Conservation (phyloP, 2,113 vertebrate genomes). For the Lagopus muta region DNA sequence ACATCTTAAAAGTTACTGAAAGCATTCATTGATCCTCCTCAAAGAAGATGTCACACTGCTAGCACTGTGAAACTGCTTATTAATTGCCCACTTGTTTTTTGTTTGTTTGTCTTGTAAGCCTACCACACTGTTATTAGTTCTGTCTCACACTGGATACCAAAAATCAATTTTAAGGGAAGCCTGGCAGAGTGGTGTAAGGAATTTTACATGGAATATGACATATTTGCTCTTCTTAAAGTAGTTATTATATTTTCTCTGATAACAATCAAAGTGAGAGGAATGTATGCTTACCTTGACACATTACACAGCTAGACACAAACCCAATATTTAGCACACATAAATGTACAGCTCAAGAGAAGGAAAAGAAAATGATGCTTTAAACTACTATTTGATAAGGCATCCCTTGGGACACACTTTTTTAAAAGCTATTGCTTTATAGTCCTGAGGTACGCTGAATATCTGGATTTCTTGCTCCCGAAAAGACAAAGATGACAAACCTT, state of each 20-base stretch:
- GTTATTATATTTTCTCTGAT: not conserved
- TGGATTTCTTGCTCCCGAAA: not conserved
- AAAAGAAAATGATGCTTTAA: not conserved
- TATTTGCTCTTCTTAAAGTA: not conserved
- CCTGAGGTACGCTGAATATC: not conserved
- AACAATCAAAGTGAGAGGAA: not conserved
- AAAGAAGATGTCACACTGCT: not conserved
- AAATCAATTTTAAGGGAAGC: not conserved
- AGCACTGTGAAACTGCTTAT: not conserved
- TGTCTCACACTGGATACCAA: not conserved
- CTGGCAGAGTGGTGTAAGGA: not conserved
- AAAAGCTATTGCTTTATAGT: not conserved
- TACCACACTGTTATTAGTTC: not conserved
- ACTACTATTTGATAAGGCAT: not conserved
- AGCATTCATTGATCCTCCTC: not conserved
- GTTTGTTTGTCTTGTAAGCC: not conserved
- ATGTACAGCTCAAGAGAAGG: not conserved
- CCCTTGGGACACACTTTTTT: not conserved
- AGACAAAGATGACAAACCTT: constrained; percentile 85
- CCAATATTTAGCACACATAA: not conserved
- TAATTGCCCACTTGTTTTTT: not conserved
- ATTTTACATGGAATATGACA: not conserved
- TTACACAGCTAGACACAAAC: not conserved
- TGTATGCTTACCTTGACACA: not conserved
- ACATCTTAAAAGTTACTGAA: not conserved